These are phyloP conservation scores for Spongilla lacustris DNA, from an alignment of 37 sponge, comb jelly and placozoan genomes.

Conservation along the genomic window DNA sequence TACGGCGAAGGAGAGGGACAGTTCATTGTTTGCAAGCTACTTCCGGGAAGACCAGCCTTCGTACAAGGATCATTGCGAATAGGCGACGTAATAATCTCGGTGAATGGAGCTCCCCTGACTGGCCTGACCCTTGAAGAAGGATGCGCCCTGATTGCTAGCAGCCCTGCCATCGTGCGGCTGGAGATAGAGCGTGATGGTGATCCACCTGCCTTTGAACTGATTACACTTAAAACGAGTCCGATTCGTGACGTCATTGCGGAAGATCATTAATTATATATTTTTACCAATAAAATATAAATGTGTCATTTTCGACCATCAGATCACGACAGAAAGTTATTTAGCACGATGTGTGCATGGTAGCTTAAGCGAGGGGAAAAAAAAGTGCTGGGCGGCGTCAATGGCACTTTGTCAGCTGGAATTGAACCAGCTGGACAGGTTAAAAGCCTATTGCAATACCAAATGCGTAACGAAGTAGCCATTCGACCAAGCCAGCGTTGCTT, in stretches of 20 bases:
- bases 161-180: background rate
- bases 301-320: background rate
- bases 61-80: background rate
- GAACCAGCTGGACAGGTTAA: no score
- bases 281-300: background rate
- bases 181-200: background rate
- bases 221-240: background rate
- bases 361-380: no score
- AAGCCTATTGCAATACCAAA: no score
- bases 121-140: background rate
- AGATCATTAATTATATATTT: background rate
- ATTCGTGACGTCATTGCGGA: no score
- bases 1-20: background rate
- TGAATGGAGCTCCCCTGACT: background rate
- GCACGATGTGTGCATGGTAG: no score
- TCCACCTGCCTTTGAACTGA: background rate
- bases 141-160: background rate
- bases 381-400: no score
- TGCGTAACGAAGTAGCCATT: no score
- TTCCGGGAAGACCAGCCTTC: background rate
- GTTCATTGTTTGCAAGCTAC: background rate
- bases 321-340: no score
- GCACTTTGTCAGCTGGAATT: no score
- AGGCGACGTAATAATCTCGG: background rate
- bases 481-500: no score